These are phyloP conservation scores for Arctia plantaginis DNA, from an alignment of 2,888 invertebrate genomes.

Conservation along the genomic window DNA sequence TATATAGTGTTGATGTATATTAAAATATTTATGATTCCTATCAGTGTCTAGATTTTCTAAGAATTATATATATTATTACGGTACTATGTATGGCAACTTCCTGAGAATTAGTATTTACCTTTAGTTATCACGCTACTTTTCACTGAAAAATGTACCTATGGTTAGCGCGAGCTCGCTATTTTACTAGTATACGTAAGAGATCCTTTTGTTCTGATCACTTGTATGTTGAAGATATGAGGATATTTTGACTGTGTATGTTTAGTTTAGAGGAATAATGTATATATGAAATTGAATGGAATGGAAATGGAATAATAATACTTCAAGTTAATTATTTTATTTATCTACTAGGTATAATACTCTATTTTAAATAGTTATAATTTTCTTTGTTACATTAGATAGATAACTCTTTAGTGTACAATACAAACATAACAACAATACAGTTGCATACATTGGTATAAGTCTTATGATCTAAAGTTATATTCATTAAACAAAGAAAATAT, in stretches of 20 bases:
- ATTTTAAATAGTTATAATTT: no score
- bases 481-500: no score
- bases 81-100: background rate
- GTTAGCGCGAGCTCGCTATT: background rate
- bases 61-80: background rate
- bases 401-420: no score
- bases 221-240: background rate
- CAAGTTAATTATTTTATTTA: background rate
- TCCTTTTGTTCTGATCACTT: background rate
- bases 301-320: no score
- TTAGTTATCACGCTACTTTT: background rate
- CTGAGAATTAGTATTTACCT: background rate
- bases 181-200: background rate
- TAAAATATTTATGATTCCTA: no score
- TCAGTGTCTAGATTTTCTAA: background rate
- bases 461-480: no score
- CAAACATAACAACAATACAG: no score
- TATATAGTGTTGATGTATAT: background rate
- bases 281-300: no score
- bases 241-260: background rate
- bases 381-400: no score
- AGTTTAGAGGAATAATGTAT: background rate
- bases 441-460: no score
- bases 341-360: background rate
- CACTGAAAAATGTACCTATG: background rate